phyloP scores from a whole-genome alignment of 2,888 invertebrate species.

The Pelosia muscerda region DNA sequence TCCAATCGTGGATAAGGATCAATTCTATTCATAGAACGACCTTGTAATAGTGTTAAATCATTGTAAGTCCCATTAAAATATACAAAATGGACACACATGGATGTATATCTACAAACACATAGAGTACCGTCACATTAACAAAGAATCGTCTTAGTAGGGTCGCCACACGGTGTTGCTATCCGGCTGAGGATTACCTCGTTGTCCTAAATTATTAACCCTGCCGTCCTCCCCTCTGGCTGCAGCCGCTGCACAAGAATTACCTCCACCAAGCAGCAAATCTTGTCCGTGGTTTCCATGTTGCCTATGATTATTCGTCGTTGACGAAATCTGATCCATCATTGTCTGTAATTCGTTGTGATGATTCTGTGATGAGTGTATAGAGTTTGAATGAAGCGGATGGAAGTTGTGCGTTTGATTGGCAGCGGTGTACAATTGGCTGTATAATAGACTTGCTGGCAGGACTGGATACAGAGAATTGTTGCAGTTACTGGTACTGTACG shows the following conservation, averaged over 20 bases:
- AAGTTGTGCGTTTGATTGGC: conserved; percentile 92
- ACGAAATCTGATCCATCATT: conserved; percentile 92
- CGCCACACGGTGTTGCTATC: conserved; percentile 91
- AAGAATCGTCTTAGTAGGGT: conserved; percentile 88
- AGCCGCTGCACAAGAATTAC: conserved; percentile 87
- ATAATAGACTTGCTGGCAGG: conserved; percentile 92
- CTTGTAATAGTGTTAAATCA: conserved; percentile 50
- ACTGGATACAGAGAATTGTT: conserved; percentile 92
- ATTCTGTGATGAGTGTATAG: conserved; percentile 88
- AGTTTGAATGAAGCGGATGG: conserved; percentile 89
- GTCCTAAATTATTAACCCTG: conserved; percentile 84
- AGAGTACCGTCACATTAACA: conserved; percentile 46
- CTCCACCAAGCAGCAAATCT: conserved; percentile 85
- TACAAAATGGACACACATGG: conserved; percentile 45
- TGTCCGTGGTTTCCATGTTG: conserved; percentile 80
- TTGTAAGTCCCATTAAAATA: conserved; percentile 42
- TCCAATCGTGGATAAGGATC: conserved; percentile 24
- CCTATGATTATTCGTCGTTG: conserved; percentile 87
- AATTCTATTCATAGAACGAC: conserved; percentile 3
- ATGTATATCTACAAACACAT: conserved; percentile 26
- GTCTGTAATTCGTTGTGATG: conserved; percentile 91
- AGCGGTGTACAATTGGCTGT: conserved; percentile 94
- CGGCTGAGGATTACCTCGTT: conserved; percentile 88
- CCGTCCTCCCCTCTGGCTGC: conserved; percentile 87
- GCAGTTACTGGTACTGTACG: conserved; percentile 88